Evolutionary conservation across 1,140 invertebrate genomes (phyloP), one percentile per base, ranked within the genome.

Genomic region (Drosophila orosa): DNA sequence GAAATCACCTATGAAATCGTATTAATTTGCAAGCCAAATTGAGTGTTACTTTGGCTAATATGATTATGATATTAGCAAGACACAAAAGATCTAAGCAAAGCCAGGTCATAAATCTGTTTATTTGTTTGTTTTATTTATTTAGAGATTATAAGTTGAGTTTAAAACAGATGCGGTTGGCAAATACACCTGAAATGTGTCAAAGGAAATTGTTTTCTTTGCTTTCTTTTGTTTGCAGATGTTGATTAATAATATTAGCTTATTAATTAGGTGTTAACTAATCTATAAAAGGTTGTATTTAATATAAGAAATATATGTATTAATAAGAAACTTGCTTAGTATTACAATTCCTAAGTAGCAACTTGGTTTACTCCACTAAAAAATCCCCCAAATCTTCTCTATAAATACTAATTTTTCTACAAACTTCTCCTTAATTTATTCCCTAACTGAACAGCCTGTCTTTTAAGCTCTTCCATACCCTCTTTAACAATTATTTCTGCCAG

Each of bases 51-150:
- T 47, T 12, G 9, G 25, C 5, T 33, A 25, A 63, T 60, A 63
- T 60, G 31, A 59, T 39, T 9, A 17, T n/a, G 15, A 40, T 33
- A 42, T 17, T 42, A 24, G 5, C 5, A 8, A 37, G 13, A 31
- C 17, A 57, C 35, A 31, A 56, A 40, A 58, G 33, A 3, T 29
- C 17, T 31, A 48, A 60, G 50, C 45, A 24, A 54, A 35, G 50
- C 13, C 3, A 35, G 7, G 3, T 3, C 27, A 40, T 33, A 62
- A 62, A 57, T 42, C 5, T 8, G 7, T 19, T n/a, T 6, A 33
- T 50, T 50, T 35, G 6, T 54, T 22, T n/a, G 31, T 35, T 35
- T 22, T 33, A 22, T 24, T 52, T 52, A 15, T 31, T 35, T 5
- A 15, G 13, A 22, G 8, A 24, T 22, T 31, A 22, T 25, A 25